Percentiles rank a stretch among this genome's conserved stretches.
Evolutionary conservation across 64 coral and sea anemone genomes (phyloP).

Genomic region (Montipora capricornis): DNA sequence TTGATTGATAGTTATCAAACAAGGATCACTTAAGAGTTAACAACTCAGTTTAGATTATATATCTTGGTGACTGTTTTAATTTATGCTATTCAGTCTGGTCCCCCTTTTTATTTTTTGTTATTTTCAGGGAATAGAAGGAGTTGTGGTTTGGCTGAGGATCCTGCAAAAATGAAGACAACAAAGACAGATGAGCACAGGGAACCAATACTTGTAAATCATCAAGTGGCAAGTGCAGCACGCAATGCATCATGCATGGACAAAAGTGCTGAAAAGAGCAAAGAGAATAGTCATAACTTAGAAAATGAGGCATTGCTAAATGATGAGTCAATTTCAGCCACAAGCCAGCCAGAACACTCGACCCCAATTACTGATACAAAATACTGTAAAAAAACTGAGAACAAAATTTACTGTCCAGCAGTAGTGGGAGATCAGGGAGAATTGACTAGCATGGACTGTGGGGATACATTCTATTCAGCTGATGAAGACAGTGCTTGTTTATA

Average conservation of each 20-base stretch:
- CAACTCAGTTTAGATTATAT: not conserved
- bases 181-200: not conserved
- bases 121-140: not conserved
- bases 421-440: not conserved
- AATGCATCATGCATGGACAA: not conserved
- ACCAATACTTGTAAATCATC: not conserved
- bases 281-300: not conserved
- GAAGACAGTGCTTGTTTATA: not conserved
- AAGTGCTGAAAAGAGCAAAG: not conserved
- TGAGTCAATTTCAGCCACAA: no score
- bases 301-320: not conserved
- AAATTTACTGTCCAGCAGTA: no score
- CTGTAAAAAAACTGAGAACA: not conserved
- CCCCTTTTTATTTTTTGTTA: not conserved
- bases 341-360: not conserved
- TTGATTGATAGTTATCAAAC: no score
- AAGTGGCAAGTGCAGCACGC: not conserved
- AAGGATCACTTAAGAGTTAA: no score
- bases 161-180: not conserved
- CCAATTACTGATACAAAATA: not conserved
- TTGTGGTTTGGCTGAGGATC: not conserved
- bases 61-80: not conserved
- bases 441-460: not conserved
- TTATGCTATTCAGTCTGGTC: not conserved
- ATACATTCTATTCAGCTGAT: slow-evolving; percentile 5